phyloP scores from a whole-genome alignment of 2,888 invertebrate species.

The Aspidapion aeneum region DNA sequence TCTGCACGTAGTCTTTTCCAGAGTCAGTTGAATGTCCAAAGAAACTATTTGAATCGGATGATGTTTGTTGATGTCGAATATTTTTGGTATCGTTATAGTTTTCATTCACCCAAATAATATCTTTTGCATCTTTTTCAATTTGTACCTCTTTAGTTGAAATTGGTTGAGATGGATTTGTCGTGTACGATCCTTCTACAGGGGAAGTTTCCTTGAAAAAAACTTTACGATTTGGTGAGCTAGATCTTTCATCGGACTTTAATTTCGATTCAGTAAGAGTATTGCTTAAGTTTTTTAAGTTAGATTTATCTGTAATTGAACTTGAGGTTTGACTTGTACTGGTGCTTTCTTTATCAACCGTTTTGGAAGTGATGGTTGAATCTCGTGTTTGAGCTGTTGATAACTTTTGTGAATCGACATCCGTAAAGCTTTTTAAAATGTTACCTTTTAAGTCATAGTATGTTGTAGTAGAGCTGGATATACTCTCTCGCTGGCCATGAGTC shows the following conservation, averaged over 20 bases:
- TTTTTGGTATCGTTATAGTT: conserved; percentile 34
- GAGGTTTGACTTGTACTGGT: neutral
- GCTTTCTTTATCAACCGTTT: neutral
- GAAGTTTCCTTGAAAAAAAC: neutral
- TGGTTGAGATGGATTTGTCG: conserved; percentile 8
- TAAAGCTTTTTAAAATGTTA: conserved; percentile 42
- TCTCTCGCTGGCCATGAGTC: neutral
- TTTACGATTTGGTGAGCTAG: conserved; percentile 1
- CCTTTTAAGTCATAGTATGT: conserved; percentile 46
- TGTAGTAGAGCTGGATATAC: conserved; percentile 31
- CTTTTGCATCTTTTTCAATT: neutral
- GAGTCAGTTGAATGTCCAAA: conserved; percentile 34
- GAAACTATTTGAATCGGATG: conserved; percentile 33
- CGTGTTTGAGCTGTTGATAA: neutral
- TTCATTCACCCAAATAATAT: conserved; percentile 23
- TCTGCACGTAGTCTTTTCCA: conserved; percentile 34
- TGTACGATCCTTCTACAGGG: conserved; percentile 3
- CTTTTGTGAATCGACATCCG: conserved; percentile 36
- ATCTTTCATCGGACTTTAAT: neutral
- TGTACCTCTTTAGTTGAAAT: conserved; percentile 1
- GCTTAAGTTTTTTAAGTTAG: neutral
- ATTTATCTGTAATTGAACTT: neutral
- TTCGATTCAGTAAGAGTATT: neutral
- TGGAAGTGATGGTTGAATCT: neutral
- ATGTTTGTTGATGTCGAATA: conserved; percentile 33